phyloP scores from a whole-genome alignment of 2,113 vertebrate genomes.

The Callionymus lyra region DNA sequence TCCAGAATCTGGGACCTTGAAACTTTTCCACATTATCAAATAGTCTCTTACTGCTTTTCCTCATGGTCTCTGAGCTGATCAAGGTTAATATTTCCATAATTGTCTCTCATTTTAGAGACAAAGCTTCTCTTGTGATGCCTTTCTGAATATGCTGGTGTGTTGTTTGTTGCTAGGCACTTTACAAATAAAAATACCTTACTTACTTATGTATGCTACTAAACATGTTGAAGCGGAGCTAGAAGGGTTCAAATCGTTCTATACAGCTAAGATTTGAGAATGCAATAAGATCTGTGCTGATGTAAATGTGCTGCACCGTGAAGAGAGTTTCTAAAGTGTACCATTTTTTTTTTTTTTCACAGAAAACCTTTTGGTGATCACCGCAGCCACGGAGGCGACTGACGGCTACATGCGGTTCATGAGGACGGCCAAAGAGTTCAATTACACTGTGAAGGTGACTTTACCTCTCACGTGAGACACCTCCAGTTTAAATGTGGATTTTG shows the following conservation, averaged over 20 bases:
- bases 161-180: too few species aligned
- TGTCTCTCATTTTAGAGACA: too few species aligned
- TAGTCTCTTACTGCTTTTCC: too few species aligned
- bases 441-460: slow-evolving; percentile 70
- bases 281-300: neutral
- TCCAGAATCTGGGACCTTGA: too few species aligned
- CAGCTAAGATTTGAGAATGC: neutral
- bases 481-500: neutral
- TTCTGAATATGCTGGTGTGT: too few species aligned
- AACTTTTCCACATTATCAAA: too few species aligned
- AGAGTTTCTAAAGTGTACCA: too few species aligned
- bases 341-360: slow-evolving; percentile 47
- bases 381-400: slow-evolving; percentile 75
- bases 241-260: slow-evolving; percentile 1
- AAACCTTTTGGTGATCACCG: slow-evolving; percentile 77
- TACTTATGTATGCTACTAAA: neutral
- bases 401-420: slow-evolving; percentile 76
- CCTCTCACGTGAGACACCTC: neutral
- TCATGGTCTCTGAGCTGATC: too few species aligned
- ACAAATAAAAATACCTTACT: too few species aligned
- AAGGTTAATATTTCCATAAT: too few species aligned
- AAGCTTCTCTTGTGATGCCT: too few species aligned
- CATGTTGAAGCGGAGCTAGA: neutral
- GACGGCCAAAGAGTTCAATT: slow-evolving; percentile 75
- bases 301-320: too few species aligned